phyloP scores from a whole-genome alignment of 2,113 vertebrate species.

The Turnix velox region DNA sequence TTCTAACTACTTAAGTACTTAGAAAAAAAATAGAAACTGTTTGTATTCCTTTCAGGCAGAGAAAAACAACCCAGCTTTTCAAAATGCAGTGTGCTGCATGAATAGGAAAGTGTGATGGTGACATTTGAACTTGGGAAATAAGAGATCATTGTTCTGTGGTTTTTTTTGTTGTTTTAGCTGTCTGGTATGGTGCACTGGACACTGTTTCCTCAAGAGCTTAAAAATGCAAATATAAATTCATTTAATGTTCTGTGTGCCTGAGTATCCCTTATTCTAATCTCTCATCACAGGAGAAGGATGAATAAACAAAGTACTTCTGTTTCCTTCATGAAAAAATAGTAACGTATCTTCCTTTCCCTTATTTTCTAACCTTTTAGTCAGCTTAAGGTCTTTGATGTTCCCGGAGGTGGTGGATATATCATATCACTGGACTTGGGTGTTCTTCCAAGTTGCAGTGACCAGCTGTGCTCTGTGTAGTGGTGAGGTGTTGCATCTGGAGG shows the following conservation, averaged over 20 bases:
- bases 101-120: slow-evolving; percentile 47
- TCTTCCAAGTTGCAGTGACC: not conserved
- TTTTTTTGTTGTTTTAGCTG: slow-evolving; percentile 5
- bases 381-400: not conserved
- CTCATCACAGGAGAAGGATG: not conserved
- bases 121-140: slow-evolving; percentile 55
- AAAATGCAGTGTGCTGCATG: not conserved
- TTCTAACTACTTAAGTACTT: not conserved
- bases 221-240: not conserved
- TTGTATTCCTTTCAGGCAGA: not conserved
- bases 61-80: slow-evolving; percentile 37
- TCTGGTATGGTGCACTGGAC: not conserved
- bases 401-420: accelerated
- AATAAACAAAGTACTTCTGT: not conserved
- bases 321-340: not conserved
- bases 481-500: not conserved
- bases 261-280: not conserved
- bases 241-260: not conserved
- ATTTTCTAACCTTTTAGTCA: not conserved
- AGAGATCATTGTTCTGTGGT: slow-evolving; percentile 27
- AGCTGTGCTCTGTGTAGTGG: accelerated
- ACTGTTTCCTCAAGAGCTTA: slow-evolving; percentile 1
- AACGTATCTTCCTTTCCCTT: not conserved
- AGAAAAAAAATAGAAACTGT: not conserved
- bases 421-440: accelerated